Evolutionary conservation across 2,888 invertebrate genomes (phyloP).

Genomic region (Lasioglossum lativentre): DNA sequence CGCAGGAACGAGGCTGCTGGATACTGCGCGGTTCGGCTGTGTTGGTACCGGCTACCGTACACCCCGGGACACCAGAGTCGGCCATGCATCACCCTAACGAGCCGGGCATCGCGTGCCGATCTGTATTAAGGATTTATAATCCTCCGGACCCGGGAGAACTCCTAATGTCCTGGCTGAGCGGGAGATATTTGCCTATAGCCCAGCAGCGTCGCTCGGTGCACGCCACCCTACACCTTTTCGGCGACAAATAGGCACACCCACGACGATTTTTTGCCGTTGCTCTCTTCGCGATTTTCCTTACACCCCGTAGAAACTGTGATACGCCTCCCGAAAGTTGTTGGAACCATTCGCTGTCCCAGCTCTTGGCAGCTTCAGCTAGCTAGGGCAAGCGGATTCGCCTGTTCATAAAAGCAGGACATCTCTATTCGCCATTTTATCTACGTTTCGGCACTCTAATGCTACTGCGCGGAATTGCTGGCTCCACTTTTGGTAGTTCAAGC

Average conservation of each 20-base stretch:
- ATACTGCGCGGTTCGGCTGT: slow-evolving; percentile 57
- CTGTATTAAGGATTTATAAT: slow-evolving; percentile 84
- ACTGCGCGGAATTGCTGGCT: no score
- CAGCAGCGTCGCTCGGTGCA: slow-evolving; percentile 48
- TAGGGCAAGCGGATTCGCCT: background rate
- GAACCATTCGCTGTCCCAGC: background rate
- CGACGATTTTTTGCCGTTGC: slow-evolving; percentile 57
- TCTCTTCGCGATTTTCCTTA: slow-evolving; percentile 12
- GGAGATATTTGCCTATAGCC: slow-evolving; percentile 71
- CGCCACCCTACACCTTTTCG: slow-evolving; percentile 30
- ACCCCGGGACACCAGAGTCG: slow-evolving; percentile 81
- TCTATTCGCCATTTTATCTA: background rate
- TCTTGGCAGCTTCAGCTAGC: background rate
- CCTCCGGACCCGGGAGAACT: slow-evolving; percentile 75
- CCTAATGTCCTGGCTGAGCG: slow-evolving; percentile 77
- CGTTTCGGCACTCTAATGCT: no score
- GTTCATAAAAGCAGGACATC: background rate
- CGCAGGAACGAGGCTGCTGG: slow-evolving; percentile 70
- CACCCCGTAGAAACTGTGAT: background rate
- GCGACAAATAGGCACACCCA: slow-evolving; percentile 67
- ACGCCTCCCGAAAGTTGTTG: background rate
- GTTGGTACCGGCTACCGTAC: slow-evolving; percentile 82
- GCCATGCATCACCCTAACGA: slow-evolving; percentile 84
- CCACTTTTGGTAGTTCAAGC: no score
- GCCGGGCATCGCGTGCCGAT: slow-evolving; percentile 84